These are phyloP conservation scores for Rhynchomys soricoides DNA, from an alignment of 2,113 vertebrate genomes.

Conservation along the genomic window DNA sequence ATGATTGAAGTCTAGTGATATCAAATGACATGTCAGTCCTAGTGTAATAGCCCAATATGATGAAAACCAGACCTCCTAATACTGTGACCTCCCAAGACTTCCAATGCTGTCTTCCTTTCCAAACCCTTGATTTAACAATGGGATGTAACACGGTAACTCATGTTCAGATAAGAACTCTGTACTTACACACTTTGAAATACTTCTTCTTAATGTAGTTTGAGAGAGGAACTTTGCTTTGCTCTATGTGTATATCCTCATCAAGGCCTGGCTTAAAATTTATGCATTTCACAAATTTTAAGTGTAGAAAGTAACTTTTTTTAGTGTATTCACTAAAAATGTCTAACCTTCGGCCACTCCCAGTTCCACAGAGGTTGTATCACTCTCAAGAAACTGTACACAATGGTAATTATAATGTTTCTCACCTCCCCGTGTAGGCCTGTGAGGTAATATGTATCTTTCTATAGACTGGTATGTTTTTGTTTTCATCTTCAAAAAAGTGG, in stretches of 20 bases:
- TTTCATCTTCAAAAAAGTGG: background rate
- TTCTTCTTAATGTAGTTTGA: background rate
- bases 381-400: background rate
- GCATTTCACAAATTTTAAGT: background rate
- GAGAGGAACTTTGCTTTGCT: background rate
- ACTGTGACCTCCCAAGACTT: background rate
- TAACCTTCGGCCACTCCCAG: background rate
- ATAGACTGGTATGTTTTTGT: background rate
- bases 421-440: background rate
- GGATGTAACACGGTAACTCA: background rate
- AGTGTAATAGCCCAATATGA: rapidly evolving
- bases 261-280: background rate
- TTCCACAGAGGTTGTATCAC: background rate
- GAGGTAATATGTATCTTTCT: background rate
- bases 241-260: background rate
- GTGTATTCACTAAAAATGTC: background rate
- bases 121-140: background rate
- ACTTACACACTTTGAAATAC: background rate
- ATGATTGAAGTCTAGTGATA: background rate
- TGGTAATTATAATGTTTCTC: background rate
- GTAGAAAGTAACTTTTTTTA: background rate
- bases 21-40: background rate
- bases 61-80: background rate
- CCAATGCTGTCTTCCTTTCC: background rate
- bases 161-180: background rate